A percentile compares a stretch with the other conserved stretches of the same genome.
These are phyloP conservation scores for Scortum barcoo DNA, from an alignment of 2,113 vertebrate genomes.

Conservation along the genomic window DNA sequence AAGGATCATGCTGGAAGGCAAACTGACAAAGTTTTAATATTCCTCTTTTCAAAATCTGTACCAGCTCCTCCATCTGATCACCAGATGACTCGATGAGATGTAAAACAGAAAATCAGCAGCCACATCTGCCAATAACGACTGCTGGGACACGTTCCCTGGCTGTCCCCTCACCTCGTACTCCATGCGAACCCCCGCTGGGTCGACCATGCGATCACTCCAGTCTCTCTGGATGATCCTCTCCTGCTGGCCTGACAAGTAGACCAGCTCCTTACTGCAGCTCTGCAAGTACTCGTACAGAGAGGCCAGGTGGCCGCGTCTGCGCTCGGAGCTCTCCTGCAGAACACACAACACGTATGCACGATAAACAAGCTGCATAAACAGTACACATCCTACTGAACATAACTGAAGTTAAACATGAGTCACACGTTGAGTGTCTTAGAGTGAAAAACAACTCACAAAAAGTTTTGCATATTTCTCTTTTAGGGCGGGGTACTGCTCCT, in stretches of 20 bases:
- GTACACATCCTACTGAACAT: too few species aligned
- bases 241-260: constrained; percentile 89
- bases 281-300: constrained; percentile 94
- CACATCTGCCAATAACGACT: background rate
- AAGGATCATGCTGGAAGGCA: background rate
- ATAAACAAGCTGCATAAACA: background rate
- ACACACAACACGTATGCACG: background rate
- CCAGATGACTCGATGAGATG: background rate
- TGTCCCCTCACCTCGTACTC: constrained; percentile 89
- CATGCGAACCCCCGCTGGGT: constrained; percentile 82
- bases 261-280: constrained; percentile 91
- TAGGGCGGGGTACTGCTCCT: constrained; percentile 82
- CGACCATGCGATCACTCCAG: constrained; percentile 93
- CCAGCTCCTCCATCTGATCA: background rate
- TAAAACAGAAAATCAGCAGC: background rate
- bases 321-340: constrained; percentile 87
- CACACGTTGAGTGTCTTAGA: background rate
- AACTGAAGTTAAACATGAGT: background rate
- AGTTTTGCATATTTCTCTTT: constrained; percentile 88
- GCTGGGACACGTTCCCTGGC: background rate
- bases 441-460: constrained; percentile 85
- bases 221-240: constrained; percentile 90
- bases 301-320: constrained; percentile 85
- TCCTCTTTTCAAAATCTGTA: background rate
- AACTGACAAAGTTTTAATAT: constrained; percentile 3